phyloP scores from a whole-genome alignment of 2,113 vertebrate genomes.

The Glareola pratincola region DNA sequence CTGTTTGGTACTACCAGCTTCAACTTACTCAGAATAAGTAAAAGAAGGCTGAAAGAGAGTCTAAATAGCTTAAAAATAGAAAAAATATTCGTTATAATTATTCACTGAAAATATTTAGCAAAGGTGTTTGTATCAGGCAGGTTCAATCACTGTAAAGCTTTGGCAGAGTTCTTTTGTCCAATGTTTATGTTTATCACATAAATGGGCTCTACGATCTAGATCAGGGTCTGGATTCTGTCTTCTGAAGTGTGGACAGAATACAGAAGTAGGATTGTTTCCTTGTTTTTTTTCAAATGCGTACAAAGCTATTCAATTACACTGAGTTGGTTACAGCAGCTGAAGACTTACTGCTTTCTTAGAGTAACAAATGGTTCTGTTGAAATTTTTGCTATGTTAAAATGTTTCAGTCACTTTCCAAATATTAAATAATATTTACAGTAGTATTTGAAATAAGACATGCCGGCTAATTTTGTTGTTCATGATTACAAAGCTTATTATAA shows the following conservation, averaged over 20 bases:
- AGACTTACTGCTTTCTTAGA: not conserved
- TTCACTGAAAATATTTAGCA: not conserved
- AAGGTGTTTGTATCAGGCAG: not conserved
- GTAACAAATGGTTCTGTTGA: not conserved
- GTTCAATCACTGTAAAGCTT: not conserved
- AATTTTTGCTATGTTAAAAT: not conserved
- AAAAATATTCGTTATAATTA: not conserved
- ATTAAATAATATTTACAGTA: not conserved
- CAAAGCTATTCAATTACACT: not conserved
- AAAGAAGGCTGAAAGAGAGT: not conserved
- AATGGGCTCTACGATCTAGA: not conserved
- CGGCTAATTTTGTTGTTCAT: not conserved
- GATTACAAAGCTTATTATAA: not conserved
- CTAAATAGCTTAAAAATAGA: not conserved
- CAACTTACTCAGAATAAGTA: not conserved
- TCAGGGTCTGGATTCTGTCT: not conserved
- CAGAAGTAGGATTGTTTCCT: not conserved
- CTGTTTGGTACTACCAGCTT: not conserved
- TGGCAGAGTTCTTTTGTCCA: not conserved
- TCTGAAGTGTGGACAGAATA: not conserved
- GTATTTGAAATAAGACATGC: not conserved
- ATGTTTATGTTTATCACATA: not conserved
- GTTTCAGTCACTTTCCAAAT: not conserved
- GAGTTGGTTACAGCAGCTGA: not conserved
- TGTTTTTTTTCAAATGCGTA: not conserved